Conservation (phyloP, 2,797 vertebrate genomes). For the Anomalospiza imberbis region DNA sequence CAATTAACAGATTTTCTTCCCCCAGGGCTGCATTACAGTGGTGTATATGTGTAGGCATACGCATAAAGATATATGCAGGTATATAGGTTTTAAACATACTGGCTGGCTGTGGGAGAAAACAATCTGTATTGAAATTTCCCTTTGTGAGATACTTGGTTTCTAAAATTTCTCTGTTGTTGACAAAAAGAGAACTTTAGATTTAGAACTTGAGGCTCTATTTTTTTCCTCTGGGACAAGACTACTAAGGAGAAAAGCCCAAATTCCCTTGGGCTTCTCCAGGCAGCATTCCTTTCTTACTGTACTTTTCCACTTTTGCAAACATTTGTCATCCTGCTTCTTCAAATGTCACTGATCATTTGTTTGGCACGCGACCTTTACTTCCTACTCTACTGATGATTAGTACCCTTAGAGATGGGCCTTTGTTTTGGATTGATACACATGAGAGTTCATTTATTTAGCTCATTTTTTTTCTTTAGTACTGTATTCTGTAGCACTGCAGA, state of each 20-base stretch:
- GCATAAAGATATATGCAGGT: neutral
- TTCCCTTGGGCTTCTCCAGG: neutral
- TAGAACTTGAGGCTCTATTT: neutral
- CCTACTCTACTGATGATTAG: neutral
- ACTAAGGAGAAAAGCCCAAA: neutral
- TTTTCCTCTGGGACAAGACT: neutral
- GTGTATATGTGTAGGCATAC: neutral
- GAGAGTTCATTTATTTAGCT: neutral
- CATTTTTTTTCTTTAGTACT: neutral
- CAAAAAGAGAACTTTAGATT: neutral
- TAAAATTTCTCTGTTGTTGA: neutral
- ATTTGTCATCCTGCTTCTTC: neutral
- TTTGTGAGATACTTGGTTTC: neutral
- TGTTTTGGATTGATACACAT: neutral
- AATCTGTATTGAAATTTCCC: neutral
- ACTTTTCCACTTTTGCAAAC: neutral
- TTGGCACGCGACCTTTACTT: neutral
- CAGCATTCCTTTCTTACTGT: neutral
- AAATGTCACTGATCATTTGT: neutral
- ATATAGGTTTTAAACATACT: neutral
- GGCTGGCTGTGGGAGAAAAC: neutral
- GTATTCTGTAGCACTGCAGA: neutral
- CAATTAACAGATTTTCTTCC: neutral
- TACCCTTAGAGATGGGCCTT: neutral
- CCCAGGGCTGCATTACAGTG: neutral